phyloP scores from a whole-genome alignment of 2,797 vertebrate genomes.

The Gambelia wislizenii region DNA sequence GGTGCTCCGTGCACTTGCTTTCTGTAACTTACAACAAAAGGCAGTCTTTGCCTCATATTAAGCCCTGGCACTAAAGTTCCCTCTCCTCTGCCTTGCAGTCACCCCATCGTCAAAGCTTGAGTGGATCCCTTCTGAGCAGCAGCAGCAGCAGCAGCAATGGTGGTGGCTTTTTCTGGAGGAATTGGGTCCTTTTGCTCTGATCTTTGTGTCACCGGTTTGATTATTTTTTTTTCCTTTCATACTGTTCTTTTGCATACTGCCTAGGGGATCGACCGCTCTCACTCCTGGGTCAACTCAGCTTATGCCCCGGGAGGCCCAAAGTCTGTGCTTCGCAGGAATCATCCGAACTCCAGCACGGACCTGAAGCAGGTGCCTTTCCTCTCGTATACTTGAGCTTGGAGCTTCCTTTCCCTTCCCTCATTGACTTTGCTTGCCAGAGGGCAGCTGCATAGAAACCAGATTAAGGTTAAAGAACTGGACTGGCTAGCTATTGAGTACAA shows the following conservation, averaged over 20 bases:
- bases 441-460: not conserved
- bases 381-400: not conserved
- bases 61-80: not conserved
- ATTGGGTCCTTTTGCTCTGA: slow-evolving; percentile 41
- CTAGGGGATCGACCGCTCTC: slow-evolving; percentile 95
- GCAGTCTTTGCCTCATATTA: not conserved
- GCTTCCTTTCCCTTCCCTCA: not conserved
- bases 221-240: slow-evolving; percentile 21
- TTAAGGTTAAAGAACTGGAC: not conserved
- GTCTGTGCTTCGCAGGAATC: slow-evolving; percentile 89
- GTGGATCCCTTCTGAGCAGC: not conserved
- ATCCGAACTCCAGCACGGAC: slow-evolving; percentile 90
- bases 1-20: not conserved
- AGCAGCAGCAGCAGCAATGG: not conserved
- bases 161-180: not conserved
- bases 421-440: not conserved
- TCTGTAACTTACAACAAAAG: not conserved
- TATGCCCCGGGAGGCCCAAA: slow-evolving; percentile 93
- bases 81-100: not conserved
- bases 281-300: slow-evolving; percentile 97
- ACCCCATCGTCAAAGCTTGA: not conserved
- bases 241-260: slow-evolving; percentile 67
- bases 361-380: slow-evolving; percentile 89
- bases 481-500: not conserved
- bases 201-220: slow-evolving; percentile 49